Percentiles rank a stretch among this genome's conserved stretches.
Conservation (phyloP, 2,888 invertebrate species). For the Nycteola revayana region DNA sequence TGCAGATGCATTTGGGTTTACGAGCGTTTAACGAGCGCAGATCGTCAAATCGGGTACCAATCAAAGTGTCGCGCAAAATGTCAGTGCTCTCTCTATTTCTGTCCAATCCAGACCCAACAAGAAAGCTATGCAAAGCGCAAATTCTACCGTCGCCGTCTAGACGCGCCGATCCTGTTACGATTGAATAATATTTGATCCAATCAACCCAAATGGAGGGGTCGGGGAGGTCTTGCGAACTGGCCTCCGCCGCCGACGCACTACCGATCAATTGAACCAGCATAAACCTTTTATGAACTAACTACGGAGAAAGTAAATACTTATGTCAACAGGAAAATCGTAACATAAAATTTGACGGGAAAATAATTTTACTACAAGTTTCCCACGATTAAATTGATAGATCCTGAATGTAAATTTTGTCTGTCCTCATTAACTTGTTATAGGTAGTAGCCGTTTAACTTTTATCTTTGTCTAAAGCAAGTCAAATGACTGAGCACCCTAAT, state of each 20-base stretch:
- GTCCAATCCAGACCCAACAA: conserved; percentile 69
- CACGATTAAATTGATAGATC: no score
- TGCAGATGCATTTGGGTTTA: conserved; percentile 39
- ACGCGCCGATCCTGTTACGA: conserved; percentile 64
- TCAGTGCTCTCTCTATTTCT: conserved; percentile 77
- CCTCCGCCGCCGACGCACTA: conserved; percentile 38
- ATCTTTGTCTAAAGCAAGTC: no score
- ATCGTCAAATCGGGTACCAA: conserved; percentile 63
- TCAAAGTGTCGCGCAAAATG: conserved; percentile 66
- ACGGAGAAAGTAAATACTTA: conserved; percentile 25
- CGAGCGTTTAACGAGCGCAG: conserved; percentile 50
- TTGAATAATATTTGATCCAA: conserved; percentile 80
- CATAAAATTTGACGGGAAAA: conserved; percentile 14
- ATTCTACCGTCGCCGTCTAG: conserved; percentile 77
- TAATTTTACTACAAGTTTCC: no score
- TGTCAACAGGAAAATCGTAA: conserved; percentile 11
- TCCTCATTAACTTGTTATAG: no score
- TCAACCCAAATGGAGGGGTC: conserved; percentile 72
- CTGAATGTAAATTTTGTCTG: no score
- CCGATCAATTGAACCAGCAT: conserved; percentile 57
- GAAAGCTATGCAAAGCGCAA: conserved; percentile 75
- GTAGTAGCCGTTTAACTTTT: no score
- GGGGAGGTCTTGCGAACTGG: conserved; percentile 63
- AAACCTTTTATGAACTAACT: conserved; percentile 20
- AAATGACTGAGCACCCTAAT: no score